phyloP scores from a whole-genome alignment of 1,140 invertebrate genomes.

The Drosophila nigrodunni region DNA sequence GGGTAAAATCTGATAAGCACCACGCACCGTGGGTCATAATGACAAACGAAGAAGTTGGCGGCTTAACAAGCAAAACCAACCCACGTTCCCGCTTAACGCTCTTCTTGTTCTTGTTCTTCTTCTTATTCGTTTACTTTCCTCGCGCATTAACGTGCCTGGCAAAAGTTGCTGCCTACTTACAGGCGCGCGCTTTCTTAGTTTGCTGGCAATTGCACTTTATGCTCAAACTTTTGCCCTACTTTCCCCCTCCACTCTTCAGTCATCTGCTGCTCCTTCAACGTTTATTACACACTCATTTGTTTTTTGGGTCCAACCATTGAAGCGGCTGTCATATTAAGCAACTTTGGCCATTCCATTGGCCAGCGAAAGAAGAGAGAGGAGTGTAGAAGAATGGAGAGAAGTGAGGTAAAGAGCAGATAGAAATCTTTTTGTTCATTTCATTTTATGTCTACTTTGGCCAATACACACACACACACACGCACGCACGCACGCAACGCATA shows the following conservation, averaged over 20 bases:
- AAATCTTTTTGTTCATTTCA: conserved; percentile 83
- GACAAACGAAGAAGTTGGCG: conserved; percentile 64
- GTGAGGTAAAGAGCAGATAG: conserved; percentile 45
- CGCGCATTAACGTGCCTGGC: conserved; percentile 25
- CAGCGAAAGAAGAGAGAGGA: conserved; percentile 17
- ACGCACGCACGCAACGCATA: conserved; percentile 1
- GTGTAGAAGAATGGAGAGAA: not conserved
- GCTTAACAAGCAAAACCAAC: conserved; percentile 54
- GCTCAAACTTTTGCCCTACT: conserved; percentile 59
- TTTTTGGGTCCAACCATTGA: conserved; percentile 43
- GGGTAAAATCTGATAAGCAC: conserved; percentile 53
- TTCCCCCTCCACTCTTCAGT: not conserved
- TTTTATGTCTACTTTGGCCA: conserved; percentile 75
- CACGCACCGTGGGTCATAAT: conserved; percentile 38
- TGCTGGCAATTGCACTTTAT: conserved; percentile 69
- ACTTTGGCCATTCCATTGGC: conserved; percentile 73
- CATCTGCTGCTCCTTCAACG: conserved; percentile 24
- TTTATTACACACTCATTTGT: conserved; percentile 82
- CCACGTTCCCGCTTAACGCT: not conserved
- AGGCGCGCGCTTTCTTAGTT: conserved; percentile 36
- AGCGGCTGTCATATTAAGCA: conserved; percentile 78
- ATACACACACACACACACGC: conserved; percentile 7
- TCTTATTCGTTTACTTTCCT: not conserved
- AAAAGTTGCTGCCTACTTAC: conserved; percentile 43
- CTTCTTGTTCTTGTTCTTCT: not conserved